Base-by-base conservation (phyloP, 2,113 vertebrate genomes). In the Oreotrochilus melanogaster region DNA sequence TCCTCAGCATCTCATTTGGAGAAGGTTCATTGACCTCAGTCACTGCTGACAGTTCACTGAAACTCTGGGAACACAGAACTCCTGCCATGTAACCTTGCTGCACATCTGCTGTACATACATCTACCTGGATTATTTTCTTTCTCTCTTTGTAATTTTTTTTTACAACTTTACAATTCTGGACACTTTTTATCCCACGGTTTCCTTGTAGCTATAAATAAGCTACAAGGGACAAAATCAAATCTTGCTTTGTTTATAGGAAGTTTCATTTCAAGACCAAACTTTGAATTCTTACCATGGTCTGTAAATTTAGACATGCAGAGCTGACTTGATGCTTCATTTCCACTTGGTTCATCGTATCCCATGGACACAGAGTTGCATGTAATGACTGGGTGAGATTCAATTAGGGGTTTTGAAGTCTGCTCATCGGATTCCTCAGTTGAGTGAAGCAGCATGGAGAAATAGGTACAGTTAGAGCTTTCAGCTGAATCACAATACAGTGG, bases 401-500 rank as follows among this genome's bases (percentile, higher is more conserved):
- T 53, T 50, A 80, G 82, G 7, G 54, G 45, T 60, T 97, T 23
- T 86, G 93, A 84, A 67, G 80, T 39, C 43, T 78, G 92, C 25
- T 94, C 95, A 22, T 78, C 65, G 74, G 79, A 89, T 90, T 97
- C 98, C 98, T 98, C 92, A n/a, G 67, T 84, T 5, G 7, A 94
- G 80, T 5, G 3, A 92, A 83, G 22, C 30, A 92, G 64, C n/a
- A 45, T 21, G 43, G 84, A 96, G 79, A 79, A 91, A 96, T 4
- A 88, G 43, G 58, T 89, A 78, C 9, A 51, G 58, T 72, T 61
- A 87, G 42, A 95, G 50, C 25, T 87, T 89, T 75, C 5, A 78
- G 42, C 5, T 23, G 19, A 7, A 70, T 33, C 50, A 84, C 78
- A 93, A 53, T 23, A 21, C 16, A 91, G 14, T 9, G 37, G 22